Percentiles rank a stretch among this genome's conserved stretches.
Conservation (phyloP, 1,140 invertebrate genomes). For the Ostrea edulis region DNA sequence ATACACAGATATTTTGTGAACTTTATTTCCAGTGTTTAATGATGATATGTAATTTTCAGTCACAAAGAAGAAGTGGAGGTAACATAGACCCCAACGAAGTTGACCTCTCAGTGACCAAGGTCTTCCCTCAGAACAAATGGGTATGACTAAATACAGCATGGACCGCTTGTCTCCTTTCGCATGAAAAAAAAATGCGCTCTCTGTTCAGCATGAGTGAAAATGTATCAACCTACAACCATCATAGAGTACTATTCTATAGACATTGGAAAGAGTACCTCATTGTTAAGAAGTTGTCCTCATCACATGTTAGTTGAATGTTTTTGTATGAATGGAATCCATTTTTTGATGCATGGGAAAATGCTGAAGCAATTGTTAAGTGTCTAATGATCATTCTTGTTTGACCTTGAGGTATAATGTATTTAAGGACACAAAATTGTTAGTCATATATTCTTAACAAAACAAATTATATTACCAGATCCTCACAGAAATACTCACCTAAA, state of each 20-base stretch:
- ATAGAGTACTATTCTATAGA: background rate
- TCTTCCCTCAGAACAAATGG: constrained; percentile 36
- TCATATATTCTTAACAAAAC: background rate
- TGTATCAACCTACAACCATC: background rate
- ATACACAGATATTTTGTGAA: no score
- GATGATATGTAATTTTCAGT: background rate
- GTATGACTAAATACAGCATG: constrained; percentile 18
- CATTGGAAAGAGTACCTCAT: background rate
- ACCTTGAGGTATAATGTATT: background rate
- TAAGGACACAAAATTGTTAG: background rate
- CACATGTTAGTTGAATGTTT: background rate
- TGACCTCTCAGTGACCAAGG: constrained; percentile 17
- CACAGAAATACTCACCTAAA: background rate
- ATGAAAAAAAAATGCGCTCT: constrained; percentile 1
- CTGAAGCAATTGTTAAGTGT: background rate
- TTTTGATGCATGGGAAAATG: constrained; percentile 22
- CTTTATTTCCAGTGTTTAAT: background rate
- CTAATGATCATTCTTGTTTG: background rate
- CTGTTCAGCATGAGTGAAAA: constrained; percentile 3
- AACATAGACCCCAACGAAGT: background rate
- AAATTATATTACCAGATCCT: background rate
- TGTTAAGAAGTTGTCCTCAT: background rate
- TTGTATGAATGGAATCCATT: background rate
- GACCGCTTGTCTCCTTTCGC: background rate
- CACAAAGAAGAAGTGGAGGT: background rate